Base-by-base conservation (phyloP, 1,140 invertebrate species). In the Trachymyrmex cornetzi region DNA sequence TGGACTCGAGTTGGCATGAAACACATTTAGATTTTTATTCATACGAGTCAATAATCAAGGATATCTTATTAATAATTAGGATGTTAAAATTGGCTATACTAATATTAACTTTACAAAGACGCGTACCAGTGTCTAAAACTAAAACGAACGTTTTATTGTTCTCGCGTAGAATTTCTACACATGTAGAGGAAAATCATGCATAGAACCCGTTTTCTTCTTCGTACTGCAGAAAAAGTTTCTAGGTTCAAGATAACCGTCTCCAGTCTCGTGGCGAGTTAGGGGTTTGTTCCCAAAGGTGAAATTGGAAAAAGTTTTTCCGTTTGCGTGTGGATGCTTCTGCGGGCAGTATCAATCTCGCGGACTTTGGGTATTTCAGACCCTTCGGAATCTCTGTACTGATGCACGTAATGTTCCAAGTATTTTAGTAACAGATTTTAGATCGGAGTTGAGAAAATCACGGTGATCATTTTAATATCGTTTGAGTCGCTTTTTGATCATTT, bases 241-340 rank as follows among this genome's bases (percentile, higher is more conserved):
- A 24, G 53, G 69, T 50, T 61, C 44, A 30, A 75, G 69, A 84
- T 84, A 84, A 84, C 80, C 69, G 69, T 75, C 69, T 74, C 24
- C 24, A 84, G 55, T 84, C 80, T 50, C 80, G 44, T 12, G 38
- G 80, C 80, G 57, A 84, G 67, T 72, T 69, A 61, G 53, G 14
- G 66, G 69, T 34, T 74, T 44, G 55, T 57, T 84, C 80, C 69
- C 80, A 61, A 61, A 74, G 80, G 80, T 84, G 69, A 84, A 84
- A 84, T 84, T 84, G 69, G 80, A 84, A 84, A 84, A 84, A 84
- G 69, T 84, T 84, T 84, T 75, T 74, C 69, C 80, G 80, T 84
- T 84, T 84, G 69, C 66, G 66, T 75, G 80, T 34, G 80, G 55
- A 84, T 84, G 55, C 69, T 74, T 44, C 44, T 63, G 80, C 67